phyloP scores from a whole-genome alignment of 2,888 invertebrate genomes.

The Meteorus colon region DNA sequence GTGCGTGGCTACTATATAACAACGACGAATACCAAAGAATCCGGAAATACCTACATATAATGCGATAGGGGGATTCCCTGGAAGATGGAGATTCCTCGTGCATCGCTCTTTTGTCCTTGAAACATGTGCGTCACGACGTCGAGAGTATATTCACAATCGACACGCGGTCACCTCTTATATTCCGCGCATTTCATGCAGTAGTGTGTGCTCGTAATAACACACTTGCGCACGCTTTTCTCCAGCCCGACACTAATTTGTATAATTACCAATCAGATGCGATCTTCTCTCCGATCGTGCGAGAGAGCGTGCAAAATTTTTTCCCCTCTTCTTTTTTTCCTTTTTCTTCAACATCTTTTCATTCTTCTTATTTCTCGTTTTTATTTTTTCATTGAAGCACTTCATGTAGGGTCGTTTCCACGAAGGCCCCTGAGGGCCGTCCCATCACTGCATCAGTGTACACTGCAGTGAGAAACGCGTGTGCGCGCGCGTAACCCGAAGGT shows the following conservation, averaged over 20 bases:
- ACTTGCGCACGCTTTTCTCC: conserved; percentile 41
- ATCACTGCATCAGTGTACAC: conserved; percentile 18
- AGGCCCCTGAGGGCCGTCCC: conserved; percentile 40
- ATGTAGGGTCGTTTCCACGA: conserved; percentile 34
- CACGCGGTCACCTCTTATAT: conserved; percentile 24
- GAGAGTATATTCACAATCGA: conserved; percentile 32
- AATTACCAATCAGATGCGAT: conserved; percentile 47
- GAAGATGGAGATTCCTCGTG: conserved; percentile 7
- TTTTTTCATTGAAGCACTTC: background rate
- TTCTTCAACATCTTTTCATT: background rate
- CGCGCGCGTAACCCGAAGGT: conserved; percentile 40
- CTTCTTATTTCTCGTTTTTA: conserved; percentile 2
- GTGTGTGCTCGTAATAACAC: conserved; percentile 41
- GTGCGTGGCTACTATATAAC: too few relatives aligned
- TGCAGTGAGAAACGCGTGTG: background rate
- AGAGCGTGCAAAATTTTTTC: conserved; percentile 26
- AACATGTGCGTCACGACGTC: conserved; percentile 21
- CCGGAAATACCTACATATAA: conserved; percentile 2
- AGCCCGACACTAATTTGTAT: conserved; percentile 45
- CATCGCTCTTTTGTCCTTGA: conserved; percentile 12
- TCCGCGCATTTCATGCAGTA: background rate
- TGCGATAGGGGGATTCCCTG: background rate
- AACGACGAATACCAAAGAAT: too few relatives aligned
- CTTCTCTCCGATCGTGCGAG: conserved; percentile 24
- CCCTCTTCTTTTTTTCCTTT: background rate